Evolutionary conservation across 1,140 invertebrate species (phyloP), one percentile per base, ranked within the genome.

Genomic region (Myzus persicae): DNA sequence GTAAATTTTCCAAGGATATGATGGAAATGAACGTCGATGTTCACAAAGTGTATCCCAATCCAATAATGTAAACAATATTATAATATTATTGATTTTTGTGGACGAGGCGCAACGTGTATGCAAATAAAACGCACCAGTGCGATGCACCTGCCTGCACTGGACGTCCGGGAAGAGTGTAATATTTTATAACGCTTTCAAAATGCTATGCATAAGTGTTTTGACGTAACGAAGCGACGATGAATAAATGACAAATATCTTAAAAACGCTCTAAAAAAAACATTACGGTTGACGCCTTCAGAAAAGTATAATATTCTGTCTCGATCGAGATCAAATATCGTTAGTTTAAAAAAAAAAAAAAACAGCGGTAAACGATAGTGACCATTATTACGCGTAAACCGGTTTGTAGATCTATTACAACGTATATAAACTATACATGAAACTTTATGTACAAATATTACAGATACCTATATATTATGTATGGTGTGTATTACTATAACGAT

Each of bases 71-170:
- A 87, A 48, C 18, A 46, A 76, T 76, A 76, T n/a, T 67, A 59
- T 24, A 36, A n/a, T 51, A n/a, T 46, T 51, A n/a, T 46, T 8
- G 36, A 89, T 42, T 26, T 90, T 40, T 40, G 24, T 54, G 24
- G 36, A 92, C 26, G 42, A 93, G 91, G 91, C 91, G 76, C 84
- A 85, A 93, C 24, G 26, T 8, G 26, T 93, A 93, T 81, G 91
- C 91, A 93, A 93, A 85, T 54, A 93, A 8, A 54, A 31, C 11
- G 14, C 91, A 42, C 24, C 38, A 36, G 81, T 51, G 76, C 14
- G 38, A 51, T 40, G 44, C 36, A 76, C 36, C 36, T 36, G 20
- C 36, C 36, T 36, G 20, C 4, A 14, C 18, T 22, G 14, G 85
- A n/a, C 4, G 40, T 18, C 59, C 14, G n/a, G 20, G 44, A 88